Evolutionary conservation across 2,888 invertebrate species (phyloP), one percentile per base, ranked within the genome.

Genomic region (Ophioninae sp.): DNA sequence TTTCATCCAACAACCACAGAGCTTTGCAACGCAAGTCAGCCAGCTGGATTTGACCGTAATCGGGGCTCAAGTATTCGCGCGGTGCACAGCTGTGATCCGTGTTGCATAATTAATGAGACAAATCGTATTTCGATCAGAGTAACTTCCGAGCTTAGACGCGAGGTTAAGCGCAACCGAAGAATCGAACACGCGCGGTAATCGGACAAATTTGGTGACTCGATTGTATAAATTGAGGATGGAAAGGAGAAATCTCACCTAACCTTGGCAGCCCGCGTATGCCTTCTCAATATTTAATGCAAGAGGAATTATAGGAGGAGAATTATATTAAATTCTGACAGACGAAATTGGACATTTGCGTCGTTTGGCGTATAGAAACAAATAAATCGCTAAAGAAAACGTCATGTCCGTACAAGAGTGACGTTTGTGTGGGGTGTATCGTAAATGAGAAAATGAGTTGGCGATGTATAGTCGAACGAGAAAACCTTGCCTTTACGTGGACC

Each of bases 401-500:
- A 63, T 63, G 56, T 65, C 65, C 41, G 41, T 1, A 7, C 56
- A 39, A 39, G 13, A 67, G 68, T 76, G 76, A 76, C 77, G 68
- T 76, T 63, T 67, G 59, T 30, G 30, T 78, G 73, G 51, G 65
- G 76, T 82, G 30, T 71, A 58, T 71, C 61, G 59, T 73, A 78
- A 85, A 81, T 75, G 58, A 83, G 30, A 72, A 78, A 58, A 67
- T 61, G 65, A 68, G 67, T 67, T 58, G 41, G 65, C 75, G 65
- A 75, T 56, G 37, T 74, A 44, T 73, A 63, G 65, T 22, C 39
- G 39, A 78, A 51, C 59, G 44, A 61, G 68, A 74, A 78, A 77
- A 79, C 58, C 88, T 88, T 87, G 87, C 89, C 87, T 89, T 86
- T 87, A 84, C 85, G 86, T 87, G 85, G 83, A 85, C 79, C 82